A percentile compares a stretch with the other conserved stretches of the same genome.
Evolutionary conservation across 64 coral and sea anemone species (phyloP).

Genomic region (Anthopleura sola): DNA sequence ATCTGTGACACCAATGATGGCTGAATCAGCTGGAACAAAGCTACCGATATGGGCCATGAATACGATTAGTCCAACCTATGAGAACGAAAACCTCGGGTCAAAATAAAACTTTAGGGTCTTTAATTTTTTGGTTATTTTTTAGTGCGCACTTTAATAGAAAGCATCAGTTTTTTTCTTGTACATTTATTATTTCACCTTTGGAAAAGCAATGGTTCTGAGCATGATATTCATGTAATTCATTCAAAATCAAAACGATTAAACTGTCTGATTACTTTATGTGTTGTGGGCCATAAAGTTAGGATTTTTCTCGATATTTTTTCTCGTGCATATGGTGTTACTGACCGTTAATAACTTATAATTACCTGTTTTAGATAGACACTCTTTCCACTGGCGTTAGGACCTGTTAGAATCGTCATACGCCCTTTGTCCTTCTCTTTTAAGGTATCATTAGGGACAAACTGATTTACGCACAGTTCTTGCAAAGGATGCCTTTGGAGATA

Average conservation of each 20-base stretch:
- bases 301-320: not conserved
- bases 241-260: too few species aligned
- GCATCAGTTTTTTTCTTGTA: too few species aligned
- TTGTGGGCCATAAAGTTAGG: too few species aligned
- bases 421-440: conserved; percentile 60
- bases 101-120: too few species aligned
- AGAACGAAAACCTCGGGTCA: not conserved
- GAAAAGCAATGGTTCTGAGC: too few species aligned
- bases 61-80: conserved; percentile 84
- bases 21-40: conserved; percentile 95
- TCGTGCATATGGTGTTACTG: too few species aligned
- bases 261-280: not conserved
- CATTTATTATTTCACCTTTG: too few species aligned
- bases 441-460: conserved; percentile 93
- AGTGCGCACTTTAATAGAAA: too few species aligned
- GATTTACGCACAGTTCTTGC: conserved; percentile 90
- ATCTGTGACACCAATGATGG: conserved; percentile 78
- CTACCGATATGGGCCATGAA: conserved; percentile 95
- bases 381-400: conserved; percentile 97
- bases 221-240: too few species aligned
- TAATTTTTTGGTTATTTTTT: too few species aligned
- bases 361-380: conserved; percentile 99
- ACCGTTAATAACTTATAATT: not conserved
- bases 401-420: conserved; percentile 81
- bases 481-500: conserved; percentile 71